Base-by-base conservation (phyloP, 2,113 vertebrate species). In the Gymnogyps californianus region DNA sequence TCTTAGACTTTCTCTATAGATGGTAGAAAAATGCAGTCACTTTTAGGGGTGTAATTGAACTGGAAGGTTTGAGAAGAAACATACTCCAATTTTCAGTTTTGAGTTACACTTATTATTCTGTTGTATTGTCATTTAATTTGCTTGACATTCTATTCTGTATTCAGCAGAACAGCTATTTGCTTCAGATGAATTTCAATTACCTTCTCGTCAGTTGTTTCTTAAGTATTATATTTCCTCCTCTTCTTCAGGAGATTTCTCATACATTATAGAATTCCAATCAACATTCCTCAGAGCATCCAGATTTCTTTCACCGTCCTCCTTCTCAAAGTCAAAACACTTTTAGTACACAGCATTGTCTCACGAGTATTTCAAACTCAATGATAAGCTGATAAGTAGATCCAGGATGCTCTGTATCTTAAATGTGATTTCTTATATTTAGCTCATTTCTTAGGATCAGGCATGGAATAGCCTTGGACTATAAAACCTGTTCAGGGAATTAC, bases 231-330 rank as follows among this genome's bases (percentile, higher is more conserved):
- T 96, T 97, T 94, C 84, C 79, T 94, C 52, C 76, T 96, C 78
- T 90, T 93, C 64, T 95, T 94, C 90, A 85, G 69, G 86, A 95
- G 79, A 93, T 97, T 94, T 97, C 89, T 98, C 89, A 94, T 96
- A 94, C 85, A 86, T 98, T 96, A 97, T 83, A 98, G 95, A 97
- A 98, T 97, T 97, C 96, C 96, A 97, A 96, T 97, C 97, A 98
- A 52, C 85, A 95, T 95, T 98, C 94, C 71, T 94, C 83, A 93
- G 93, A 97, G 95, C 87, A 93, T 47, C 91, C 89, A 89, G 67
- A 62, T 95, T 97, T 75, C 76, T 98, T 95, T 94, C 77, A 82
- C 91, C 2, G 46, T 74, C 79, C 91, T 87, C 40, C 91, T 97
- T 97, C 77, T 92, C 83, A 85, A 97, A 97, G 95, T 97, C 64